Base-by-base conservation (phyloP, 2,888 invertebrate species). In the Empis stercorea region DNA sequence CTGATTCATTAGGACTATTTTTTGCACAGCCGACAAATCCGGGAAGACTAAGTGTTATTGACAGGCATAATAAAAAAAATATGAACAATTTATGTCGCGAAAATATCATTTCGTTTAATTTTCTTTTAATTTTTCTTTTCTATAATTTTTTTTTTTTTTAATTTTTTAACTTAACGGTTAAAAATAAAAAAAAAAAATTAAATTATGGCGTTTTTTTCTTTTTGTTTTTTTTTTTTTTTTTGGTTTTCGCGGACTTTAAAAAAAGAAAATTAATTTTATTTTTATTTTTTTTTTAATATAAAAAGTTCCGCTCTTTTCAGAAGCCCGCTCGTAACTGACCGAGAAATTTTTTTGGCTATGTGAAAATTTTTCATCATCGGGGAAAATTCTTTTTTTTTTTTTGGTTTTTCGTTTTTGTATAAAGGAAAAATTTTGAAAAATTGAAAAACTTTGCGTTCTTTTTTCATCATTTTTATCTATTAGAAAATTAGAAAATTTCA, bases 261-360 rank as follows among this genome's bases (percentile, higher is more conserved):
- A n/a, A n/a, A n/a, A n/a, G n/a, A n/a, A n/a, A n/a, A n/a, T n/a
- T n/a, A n/a, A n/a, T n/a, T n/a, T n/a, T n/a, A n/a, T 38, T 40
- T 46, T 43, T 47, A 38, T 38, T 44, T 14, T 16, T 38, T 30
- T 44, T 30, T 4, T 38, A 60, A 56, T 60, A 58, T 57, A 54
- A 55, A 60, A 66, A 63, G 66, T 68, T 68, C 69, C 67, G 67
- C 68, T 66, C 65, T 62, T 64, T 65, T 65, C 65, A 68, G 64
- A 65, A 68, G 69, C 68, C 69, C 69, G 68, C 70, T 70, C 70
- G 69, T 68, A 70, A 70, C 69, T 70, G 62, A 66, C 63, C 57
- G 55, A 57, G n/a, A n/a, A n/a, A n/a, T n/a, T n/a, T n/a, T n/a
- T n/a, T n/a, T n/a, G n/a, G n/a, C n/a, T n/a, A n/a, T n/a, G n/a